Evolutionary conservation across 2,797 vertebrate genomes (phyloP).

Genomic region (Poliocrania exsul): DNA sequence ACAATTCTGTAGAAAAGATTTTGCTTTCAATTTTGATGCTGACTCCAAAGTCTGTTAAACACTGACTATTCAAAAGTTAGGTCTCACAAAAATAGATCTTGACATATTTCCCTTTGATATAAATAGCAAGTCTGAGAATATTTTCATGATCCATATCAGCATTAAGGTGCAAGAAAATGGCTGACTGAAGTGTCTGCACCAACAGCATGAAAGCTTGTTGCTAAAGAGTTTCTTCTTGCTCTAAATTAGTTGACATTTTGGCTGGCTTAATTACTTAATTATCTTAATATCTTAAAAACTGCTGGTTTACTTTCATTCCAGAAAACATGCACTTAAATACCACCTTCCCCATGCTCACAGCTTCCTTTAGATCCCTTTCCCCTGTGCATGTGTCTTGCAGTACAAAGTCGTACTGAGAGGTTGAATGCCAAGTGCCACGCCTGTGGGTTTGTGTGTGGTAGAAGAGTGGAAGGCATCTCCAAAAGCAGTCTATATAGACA

Average conservation of each 20-base stretch:
- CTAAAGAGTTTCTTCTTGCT: neutral
- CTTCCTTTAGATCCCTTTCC: neutral
- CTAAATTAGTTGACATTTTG: neutral
- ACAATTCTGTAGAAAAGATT: neutral
- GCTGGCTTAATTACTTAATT: neutral
- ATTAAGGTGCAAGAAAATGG: neutral
- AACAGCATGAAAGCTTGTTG: neutral
- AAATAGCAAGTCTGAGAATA: neutral
- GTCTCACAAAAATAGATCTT: neutral
- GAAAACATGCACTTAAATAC: neutral
- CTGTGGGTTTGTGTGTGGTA: neutral
- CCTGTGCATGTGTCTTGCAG: accelerated
- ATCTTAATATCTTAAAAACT: neutral
- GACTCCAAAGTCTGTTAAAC: neutral
- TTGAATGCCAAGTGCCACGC: neutral
- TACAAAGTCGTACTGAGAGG: neutral
- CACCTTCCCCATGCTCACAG: neutral
- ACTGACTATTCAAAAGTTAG: neutral
- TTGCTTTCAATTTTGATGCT: neutral
- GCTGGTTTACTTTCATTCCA: neutral
- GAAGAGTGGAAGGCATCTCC: neutral
- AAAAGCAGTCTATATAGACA: neutral
- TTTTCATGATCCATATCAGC: neutral
- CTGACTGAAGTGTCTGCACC: neutral
- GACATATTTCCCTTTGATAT: neutral